phyloP scores from a whole-genome alignment of 2,888 invertebrate species.

The Zaprionus obscuricornis region DNA sequence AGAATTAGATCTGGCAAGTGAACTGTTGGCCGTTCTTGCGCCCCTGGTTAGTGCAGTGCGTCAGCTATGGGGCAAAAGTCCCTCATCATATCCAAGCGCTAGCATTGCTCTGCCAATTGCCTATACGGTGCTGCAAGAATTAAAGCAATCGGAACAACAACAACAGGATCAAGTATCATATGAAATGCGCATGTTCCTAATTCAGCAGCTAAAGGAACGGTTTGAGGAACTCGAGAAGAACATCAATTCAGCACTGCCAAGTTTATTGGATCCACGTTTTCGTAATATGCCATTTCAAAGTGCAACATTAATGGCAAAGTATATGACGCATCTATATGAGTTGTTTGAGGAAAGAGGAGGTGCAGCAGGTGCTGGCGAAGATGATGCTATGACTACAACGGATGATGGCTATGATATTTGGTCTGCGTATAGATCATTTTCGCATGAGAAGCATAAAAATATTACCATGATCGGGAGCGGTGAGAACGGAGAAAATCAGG shows the following conservation, averaged over 20 bases:
- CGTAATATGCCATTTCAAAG: slow-evolving; percentile 54
- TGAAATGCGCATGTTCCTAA: slow-evolving; percentile 46
- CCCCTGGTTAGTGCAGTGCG: slow-evolving; percentile 44
- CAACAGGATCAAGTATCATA: slow-evolving; percentile 33
- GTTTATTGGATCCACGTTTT: slow-evolving; percentile 52
- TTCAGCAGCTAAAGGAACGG: slow-evolving; percentile 31
- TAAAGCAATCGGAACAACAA: slow-evolving; percentile 34
- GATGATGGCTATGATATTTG: slow-evolving; percentile 48
- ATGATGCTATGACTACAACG: background rate
- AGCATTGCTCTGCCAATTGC: slow-evolving; percentile 47
- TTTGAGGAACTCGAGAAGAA: slow-evolving; percentile 49
- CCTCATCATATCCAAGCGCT: slow-evolving; percentile 30
- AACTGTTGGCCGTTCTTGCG: slow-evolving; percentile 32
- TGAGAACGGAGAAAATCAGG: slow-evolving; percentile 34
- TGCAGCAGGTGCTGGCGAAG: background rate
- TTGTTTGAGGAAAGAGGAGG: slow-evolving; percentile 26
- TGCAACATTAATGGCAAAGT: slow-evolving; percentile 34
- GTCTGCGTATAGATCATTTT: slow-evolving; percentile 42
- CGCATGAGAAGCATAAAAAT: slow-evolving; percentile 42
- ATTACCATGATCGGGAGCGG: slow-evolving; percentile 4
- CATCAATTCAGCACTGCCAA: slow-evolving; percentile 34
- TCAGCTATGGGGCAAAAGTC: slow-evolving; percentile 29
- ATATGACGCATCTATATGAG: slow-evolving; percentile 46
- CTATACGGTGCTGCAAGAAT: slow-evolving; percentile 42
- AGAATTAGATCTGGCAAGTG: slow-evolving; percentile 33